Percentiles rank a stretch among this genome's conserved stretches.
Evolutionary conservation across 2,797 vertebrate genomes (phyloP).

Genomic region (Mormyrops attenuatus): DNA sequence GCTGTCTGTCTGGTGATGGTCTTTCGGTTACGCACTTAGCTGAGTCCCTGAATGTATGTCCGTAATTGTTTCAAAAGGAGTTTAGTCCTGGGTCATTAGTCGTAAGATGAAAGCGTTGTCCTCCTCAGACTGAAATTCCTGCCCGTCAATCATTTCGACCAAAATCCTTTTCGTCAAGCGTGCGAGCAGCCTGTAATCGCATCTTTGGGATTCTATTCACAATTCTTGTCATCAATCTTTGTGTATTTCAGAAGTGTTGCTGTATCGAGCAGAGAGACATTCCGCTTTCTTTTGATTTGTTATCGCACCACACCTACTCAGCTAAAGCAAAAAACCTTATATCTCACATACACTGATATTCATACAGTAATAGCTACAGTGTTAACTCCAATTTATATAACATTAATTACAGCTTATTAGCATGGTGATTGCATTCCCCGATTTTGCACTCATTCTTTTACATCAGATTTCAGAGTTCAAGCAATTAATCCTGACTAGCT

Average conservation of each 20-base stretch:
- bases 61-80: slow-evolving; percentile 37
- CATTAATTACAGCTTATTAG: neutral
- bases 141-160: neutral
- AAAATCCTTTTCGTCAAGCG: slow-evolving; percentile 23
- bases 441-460: neutral
- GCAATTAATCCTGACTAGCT: neutral
- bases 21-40: neutral
- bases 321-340: neutral
- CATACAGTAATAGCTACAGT: neutral
- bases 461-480: slow-evolving; percentile 4
- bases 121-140: slow-evolving; percentile 1
- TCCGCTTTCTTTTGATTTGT: neutral
- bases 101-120: slow-evolving; percentile 30
- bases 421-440: neutral
- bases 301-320: neutral
- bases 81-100: slow-evolving; percentile 39
- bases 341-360: neutral
- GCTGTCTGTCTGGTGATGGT: slow-evolving; percentile 22
- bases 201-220: slow-evolving; percentile 23
- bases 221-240: slow-evolving; percentile 8
- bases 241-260: slow-evolving; percentile 19
- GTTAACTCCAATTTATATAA: neutral
- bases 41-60: slow-evolving; percentile 23
- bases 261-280: neutral
- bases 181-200: slow-evolving; percentile 28